These are phyloP conservation scores for Trichomycterus rosablanca DNA, from an alignment of 2,113 vertebrate genomes.

Conservation along the genomic window DNA sequence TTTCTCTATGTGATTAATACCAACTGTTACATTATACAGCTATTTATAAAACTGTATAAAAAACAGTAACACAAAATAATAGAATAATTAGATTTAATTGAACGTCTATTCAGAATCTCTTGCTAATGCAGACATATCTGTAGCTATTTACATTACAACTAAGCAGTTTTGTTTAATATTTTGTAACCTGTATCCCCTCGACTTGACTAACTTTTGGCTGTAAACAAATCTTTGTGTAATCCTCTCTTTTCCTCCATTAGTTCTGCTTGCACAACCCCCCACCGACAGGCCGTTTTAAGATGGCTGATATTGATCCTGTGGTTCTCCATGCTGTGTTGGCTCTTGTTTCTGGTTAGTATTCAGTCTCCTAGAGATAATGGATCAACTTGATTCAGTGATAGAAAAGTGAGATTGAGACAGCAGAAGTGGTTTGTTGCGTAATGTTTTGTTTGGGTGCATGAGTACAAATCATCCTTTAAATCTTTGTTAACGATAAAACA, in stretches of 20 bases:
- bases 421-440: not conserved
- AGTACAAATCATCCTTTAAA: not conserved
- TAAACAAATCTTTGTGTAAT: conserved; percentile 36
- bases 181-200: conserved; percentile 36
- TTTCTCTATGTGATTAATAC: too few relatives aligned
- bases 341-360: conserved; percentile 43
- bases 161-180: conserved; percentile 24
- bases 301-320: conserved; percentile 42
- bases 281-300: conserved; percentile 21
- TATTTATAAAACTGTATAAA: too few relatives aligned
- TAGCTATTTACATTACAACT: too few relatives aligned
- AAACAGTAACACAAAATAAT: too few relatives aligned
- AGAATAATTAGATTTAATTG: too few relatives aligned
- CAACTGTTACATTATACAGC: too few relatives aligned
- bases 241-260: conserved; percentile 22
- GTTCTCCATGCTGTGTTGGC: conserved; percentile 16
- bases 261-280: conserved; percentile 13
- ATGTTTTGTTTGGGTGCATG: not conserved
- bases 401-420: not conserved
- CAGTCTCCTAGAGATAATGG: conserved; percentile 19
- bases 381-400: conserved; percentile 29
- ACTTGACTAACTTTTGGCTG: conserved; percentile 31
- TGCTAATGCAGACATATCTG: too few relatives aligned
- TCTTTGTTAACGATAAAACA: not conserved
- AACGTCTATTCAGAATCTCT: too few relatives aligned